Base-by-base conservation (phyloP, 1,140 invertebrate genomes). In the Dreissena polymorpha region DNA sequence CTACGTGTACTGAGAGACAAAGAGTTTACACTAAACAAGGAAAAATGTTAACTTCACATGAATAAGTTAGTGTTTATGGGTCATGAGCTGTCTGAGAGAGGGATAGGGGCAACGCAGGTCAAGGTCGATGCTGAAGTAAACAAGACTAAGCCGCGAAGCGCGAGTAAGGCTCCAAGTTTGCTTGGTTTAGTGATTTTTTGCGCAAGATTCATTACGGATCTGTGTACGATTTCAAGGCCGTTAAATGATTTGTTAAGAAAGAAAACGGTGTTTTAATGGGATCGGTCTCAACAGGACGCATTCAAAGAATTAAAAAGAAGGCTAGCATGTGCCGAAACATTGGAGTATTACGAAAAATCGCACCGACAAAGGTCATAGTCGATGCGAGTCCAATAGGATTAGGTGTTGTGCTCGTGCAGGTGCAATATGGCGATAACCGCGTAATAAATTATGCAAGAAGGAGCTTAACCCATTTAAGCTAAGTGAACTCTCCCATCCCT, bases 261-360 rank as follows among this genome's bases (percentile, higher is more conserved):
- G 49, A 50, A 49, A 12, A 39, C 18, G 16, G 23, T 25, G 67
- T 83, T 84, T 53, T 12, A 63, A 5, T 85, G 79, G 81, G 67
- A 55, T 16, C 3, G 13, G 50, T 64, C 27, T 14, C 79, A 86
- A 55, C n/a, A 83, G 23, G 14, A 74, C 1, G 79, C 89, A 16
- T 90, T 90, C 57, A 16, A 85, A 18, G 65, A 55, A 21, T 90
- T 14, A 88, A 88, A 76, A 18, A 73, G 10, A 72, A 39, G 21
- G 7, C 57, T 88, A 10, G 29, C 75, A 27, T 74, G 79, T 67
- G 69, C 72, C 12, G 49, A 13, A n/a, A 78, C 72, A n/a, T 72
- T 90, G 25, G 75, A 63, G 23, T 87, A 85, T 67, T 90, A 79
- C 63, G 79, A 90, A 10, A 18, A 27, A 74, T 79, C 39, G 78